phyloP scores from a whole-genome alignment of 2,113 vertebrate genomes.

The Andinoacara biseriatus region DNA sequence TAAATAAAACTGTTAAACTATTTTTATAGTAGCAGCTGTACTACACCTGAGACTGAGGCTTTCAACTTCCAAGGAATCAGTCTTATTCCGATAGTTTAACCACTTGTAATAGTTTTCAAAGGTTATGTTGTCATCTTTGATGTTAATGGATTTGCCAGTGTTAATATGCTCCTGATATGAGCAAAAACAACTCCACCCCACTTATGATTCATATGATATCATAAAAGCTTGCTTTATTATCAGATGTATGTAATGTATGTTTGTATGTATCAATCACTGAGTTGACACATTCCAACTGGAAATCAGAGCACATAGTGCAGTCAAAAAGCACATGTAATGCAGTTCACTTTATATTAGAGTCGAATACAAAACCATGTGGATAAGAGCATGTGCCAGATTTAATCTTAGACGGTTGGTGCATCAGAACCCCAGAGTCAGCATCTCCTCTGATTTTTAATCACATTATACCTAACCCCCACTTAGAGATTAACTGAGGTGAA shows the following conservation, averaged over 20 bases:
- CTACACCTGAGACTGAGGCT: conserved; percentile 82
- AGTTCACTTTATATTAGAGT: neutral
- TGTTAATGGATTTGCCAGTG: conserved; percentile 76
- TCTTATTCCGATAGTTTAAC: conserved; percentile 75
- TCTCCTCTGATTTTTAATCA: neutral
- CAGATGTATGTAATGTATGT: no score
- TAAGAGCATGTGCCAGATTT: neutral
- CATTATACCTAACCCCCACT: neutral
- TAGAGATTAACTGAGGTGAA: neutral
- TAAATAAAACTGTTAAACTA: neutral
- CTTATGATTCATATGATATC: neutral
- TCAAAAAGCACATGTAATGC: neutral
- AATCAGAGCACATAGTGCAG: neutral
- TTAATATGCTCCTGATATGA: conserved; percentile 83
- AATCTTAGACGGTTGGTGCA: neutral
- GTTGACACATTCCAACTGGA: no score
- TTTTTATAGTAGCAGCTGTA: neutral
- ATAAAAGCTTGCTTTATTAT: neutral
- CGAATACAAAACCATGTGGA: neutral
- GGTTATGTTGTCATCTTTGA: conserved; percentile 81
- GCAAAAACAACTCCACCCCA: neutral
- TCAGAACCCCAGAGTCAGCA: neutral
- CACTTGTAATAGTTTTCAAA: conserved; percentile 75
- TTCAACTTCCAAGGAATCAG: conserved; percentile 68
- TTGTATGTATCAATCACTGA: neutral